Base-by-base conservation (phyloP, 2,888 invertebrate species). In the Idaea dimidiata region DNA sequence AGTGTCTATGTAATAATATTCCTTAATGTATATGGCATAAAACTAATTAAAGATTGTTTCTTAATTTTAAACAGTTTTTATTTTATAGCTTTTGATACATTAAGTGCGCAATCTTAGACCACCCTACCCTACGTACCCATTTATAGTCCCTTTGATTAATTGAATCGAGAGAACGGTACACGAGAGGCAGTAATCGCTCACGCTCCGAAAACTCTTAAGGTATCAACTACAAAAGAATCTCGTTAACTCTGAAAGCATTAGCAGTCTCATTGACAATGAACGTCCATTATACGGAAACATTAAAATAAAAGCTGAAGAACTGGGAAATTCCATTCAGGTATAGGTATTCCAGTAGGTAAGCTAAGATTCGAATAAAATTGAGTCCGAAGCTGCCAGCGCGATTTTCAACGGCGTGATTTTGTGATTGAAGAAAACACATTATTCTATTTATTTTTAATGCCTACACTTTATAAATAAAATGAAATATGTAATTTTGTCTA, bases 201-300 rank as follows among this genome's bases (percentile, higher is more conserved):
- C 55, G 59, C 60, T 54, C 55, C 64, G 67, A 66, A 69, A 65
- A 53, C 62, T 62, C 66, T 43, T 8, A 43, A 43, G 43, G 43
- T 70, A 64, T 61, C 62, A 64, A 65, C 43, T 43, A 70, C 72
- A 77, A 78, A 71, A 64, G 66, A 67, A 68, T 62, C 72, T 73
- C 69, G 64, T 63, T 63, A 73, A 65, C 64, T 73, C 63, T 57
- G 66, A 71, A 72, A 66, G 71, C 71, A 74, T 74, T 72, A 71
- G 69, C 65, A 66, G 66, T 61, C 69, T 60, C 65, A 66, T 67
- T 67, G 68, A 65, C 62, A 69, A 67, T 60, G 67, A 65, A 60
- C 56, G 62, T 59, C 59, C 59, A 61, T 64, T 68, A 63, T 62
- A 58, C 43, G 54, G 62, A 62, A 69, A 69, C 17, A 54, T 59